phyloP scores from a whole-genome alignment of 30 jellyfish, hydroid and myxozoan genomes.

The Morbakka virulenta region DNA sequence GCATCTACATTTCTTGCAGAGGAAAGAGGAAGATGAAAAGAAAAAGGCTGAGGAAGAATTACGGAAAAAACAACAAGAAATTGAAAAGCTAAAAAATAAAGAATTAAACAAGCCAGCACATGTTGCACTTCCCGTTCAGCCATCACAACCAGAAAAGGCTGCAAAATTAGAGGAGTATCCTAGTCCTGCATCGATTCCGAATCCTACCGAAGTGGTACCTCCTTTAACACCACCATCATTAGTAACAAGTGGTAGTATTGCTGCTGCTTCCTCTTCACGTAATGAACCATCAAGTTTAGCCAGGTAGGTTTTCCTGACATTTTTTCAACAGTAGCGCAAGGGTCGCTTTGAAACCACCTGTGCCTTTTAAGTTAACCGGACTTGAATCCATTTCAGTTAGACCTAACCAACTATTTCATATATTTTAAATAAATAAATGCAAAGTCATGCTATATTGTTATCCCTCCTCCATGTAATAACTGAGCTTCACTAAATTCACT shows the following conservation, averaged over 20 bases:
- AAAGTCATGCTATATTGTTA: too few species aligned
- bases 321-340: too few species aligned
- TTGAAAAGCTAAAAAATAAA: neutral
- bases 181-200: neutral
- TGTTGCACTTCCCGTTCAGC: neutral
- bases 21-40: constrained; percentile 36
- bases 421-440: too few species aligned
- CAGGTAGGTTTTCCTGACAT: neutral
- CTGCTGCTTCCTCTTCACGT: neutral
- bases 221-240: constrained; percentile 12
- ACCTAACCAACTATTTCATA: too few species aligned
- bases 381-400: too few species aligned
- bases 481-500: too few species aligned
- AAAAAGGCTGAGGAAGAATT: constrained; percentile 27
- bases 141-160: constrained; percentile 20
- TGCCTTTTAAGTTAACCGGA: too few species aligned
- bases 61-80: constrained; percentile 2
- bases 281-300: neutral
- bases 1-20: neutral
- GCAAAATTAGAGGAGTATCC: constrained; percentile 32
- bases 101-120: neutral
- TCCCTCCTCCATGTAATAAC: too few species aligned
- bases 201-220: neutral
- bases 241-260: neutral
- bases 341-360: too few species aligned